These are phyloP conservation scores for Hexactinellida sp. DNA, from an alignment of 37 sponge, comb jelly and placozoan species.

Conservation along the genomic window DNA sequence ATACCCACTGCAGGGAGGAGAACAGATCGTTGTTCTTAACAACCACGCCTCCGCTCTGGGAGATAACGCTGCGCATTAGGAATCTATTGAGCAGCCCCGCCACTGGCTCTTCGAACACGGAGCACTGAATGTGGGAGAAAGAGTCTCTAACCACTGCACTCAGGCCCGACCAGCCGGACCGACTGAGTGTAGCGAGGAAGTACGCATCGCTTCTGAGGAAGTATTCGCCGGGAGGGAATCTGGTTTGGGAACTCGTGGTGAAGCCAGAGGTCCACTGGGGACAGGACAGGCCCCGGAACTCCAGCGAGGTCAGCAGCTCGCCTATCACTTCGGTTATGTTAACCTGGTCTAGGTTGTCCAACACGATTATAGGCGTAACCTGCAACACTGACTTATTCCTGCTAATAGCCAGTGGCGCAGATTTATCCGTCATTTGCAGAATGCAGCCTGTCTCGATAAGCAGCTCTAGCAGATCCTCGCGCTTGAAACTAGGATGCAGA, in stretches of 20 bases:
- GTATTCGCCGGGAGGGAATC: constrained; percentile 33
- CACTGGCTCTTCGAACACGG: constrained; percentile 26
- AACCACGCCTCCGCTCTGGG: constrained; percentile 22
- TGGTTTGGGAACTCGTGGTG: constrained; percentile 2
- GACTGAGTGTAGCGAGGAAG: neutral
- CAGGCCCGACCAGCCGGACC: neutral
- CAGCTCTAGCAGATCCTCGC: constrained; percentile 50
- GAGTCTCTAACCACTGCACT: neutral
- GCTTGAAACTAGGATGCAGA: constrained; percentile 38
- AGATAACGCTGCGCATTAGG: constrained; percentile 28
- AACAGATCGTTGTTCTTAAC: constrained; percentile 28
- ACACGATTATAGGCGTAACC: constrained; percentile 29
- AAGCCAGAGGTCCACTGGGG: constrained; percentile 41
- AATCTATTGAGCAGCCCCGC: constrained; percentile 40
- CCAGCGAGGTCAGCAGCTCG: constrained; percentile 31
- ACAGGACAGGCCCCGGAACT: constrained; percentile 29
- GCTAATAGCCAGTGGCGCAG: neutral
- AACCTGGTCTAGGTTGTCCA: constrained; percentile 40
- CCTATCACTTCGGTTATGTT: constrained; percentile 28
- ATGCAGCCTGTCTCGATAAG: constrained; percentile 16
- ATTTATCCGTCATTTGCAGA: neutral
- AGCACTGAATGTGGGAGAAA: constrained; percentile 42
- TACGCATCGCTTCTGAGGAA: constrained; percentile 24
- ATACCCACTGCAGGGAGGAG: constrained; percentile 40
- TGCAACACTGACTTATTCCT: neutral